Evolutionary conservation across 2,888 invertebrate genomes (phyloP).

Genomic region (Eumacrocentrus americanus): DNA sequence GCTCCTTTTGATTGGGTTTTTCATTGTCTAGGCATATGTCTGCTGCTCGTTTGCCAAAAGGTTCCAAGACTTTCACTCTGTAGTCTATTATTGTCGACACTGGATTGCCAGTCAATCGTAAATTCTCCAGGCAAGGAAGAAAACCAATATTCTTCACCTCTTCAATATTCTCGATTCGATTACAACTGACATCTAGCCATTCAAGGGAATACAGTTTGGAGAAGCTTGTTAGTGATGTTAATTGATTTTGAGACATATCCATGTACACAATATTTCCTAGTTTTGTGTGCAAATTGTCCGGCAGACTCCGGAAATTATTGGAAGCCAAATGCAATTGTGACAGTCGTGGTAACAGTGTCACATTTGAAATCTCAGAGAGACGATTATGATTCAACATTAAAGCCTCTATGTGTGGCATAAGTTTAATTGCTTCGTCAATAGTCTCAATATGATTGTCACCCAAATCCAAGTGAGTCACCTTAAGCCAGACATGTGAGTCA

Average conservation of each 20-base stretch:
- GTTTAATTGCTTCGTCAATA: slow-evolving; percentile 81
- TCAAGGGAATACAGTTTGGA: slow-evolving; percentile 86
- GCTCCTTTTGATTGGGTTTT: slow-evolving; percentile 82
- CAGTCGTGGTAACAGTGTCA: slow-evolving; percentile 79
- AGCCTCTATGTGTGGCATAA: slow-evolving; percentile 74
- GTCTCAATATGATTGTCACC: slow-evolving; percentile 78
- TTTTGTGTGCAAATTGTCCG: slow-evolving; percentile 81
- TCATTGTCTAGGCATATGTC: slow-evolving; percentile 90
- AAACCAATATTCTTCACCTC: slow-evolving; percentile 81
- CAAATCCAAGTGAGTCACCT: slow-evolving; percentile 75
- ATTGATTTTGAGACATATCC: slow-evolving; percentile 83
- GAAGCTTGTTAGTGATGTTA: slow-evolving; percentile 75
- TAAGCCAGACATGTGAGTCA: slow-evolving; percentile 71
- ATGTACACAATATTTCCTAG: slow-evolving; percentile 88
- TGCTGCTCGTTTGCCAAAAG: slow-evolving; percentile 81
- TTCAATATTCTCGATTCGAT: slow-evolving; percentile 78
- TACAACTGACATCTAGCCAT: slow-evolving; percentile 84
- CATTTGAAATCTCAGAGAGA: slow-evolving; percentile 74
- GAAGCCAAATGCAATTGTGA: slow-evolving; percentile 75
- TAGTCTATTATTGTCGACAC: slow-evolving; percentile 88
- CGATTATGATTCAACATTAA: slow-evolving; percentile 81
- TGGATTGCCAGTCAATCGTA: slow-evolving; percentile 89
- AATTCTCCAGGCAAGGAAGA: slow-evolving; percentile 84
- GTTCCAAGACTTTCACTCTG: slow-evolving; percentile 85
- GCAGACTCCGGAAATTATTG: slow-evolving; percentile 75